Conservation (phyloP, 2,797 vertebrate species). For the Prunella strophiata region DNA sequence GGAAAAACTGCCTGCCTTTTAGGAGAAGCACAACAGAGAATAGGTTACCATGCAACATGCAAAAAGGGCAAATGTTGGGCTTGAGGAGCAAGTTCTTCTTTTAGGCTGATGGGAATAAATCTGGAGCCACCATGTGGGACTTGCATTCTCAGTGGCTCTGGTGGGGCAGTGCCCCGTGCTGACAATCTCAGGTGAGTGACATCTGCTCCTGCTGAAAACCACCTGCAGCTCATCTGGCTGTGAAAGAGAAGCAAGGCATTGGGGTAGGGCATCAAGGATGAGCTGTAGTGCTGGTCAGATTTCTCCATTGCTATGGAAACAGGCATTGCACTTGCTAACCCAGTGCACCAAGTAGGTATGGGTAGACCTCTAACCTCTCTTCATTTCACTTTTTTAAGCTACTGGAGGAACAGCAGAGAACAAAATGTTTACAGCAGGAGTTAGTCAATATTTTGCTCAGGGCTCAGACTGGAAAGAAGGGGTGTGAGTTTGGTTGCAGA, state of each 20-base stretch:
- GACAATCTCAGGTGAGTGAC: background rate
- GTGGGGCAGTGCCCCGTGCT: background rate
- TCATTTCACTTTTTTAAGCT: background rate
- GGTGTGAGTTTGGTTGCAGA: background rate
- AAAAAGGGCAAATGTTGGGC: background rate
- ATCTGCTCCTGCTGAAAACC: background rate
- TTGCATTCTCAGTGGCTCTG: background rate
- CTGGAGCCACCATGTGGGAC: background rate
- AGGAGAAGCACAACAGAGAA: background rate
- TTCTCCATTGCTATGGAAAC: constrained; percentile 28
- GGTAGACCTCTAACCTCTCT: background rate
- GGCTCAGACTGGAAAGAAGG: background rate
- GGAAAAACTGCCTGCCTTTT: background rate
- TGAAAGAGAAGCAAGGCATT: background rate
- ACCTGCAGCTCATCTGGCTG: background rate
- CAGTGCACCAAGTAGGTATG: background rate
- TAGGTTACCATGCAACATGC: background rate
- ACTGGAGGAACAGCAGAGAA: background rate
- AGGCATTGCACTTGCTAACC: background rate
- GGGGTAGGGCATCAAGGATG: background rate
- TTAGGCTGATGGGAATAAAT: background rate
- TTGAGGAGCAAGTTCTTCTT: background rate
- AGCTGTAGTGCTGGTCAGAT: background rate
- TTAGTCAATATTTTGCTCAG: background rate
- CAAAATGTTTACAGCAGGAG: background rate